phyloP scores from a whole-genome alignment of 2,113 vertebrate species.

The Petromus typicus region DNA sequence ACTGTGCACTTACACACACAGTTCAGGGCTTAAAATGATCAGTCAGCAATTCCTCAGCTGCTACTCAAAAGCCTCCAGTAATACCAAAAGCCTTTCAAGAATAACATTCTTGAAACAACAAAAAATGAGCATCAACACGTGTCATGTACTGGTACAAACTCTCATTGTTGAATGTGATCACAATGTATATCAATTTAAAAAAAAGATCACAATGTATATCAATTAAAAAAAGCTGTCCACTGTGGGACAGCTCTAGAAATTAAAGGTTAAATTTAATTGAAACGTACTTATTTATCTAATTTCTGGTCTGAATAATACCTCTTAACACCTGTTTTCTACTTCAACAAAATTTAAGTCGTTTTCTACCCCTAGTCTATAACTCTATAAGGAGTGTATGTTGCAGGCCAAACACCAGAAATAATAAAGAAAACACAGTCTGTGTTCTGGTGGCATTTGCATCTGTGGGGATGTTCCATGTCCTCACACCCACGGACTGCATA shows the following conservation, averaged over 20 bases:
- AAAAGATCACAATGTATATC: no score
- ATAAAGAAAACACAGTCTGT: background rate
- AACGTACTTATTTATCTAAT: background rate
- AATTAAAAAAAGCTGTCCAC: no score
- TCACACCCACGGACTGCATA: background rate
- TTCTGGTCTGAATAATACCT: background rate
- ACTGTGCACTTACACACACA: background rate
- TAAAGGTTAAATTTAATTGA: background rate
- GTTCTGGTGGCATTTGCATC: background rate
- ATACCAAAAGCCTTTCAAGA: background rate
- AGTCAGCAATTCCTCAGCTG: background rate
- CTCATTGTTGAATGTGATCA: no score
- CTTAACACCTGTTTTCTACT: constrained; percentile 2
- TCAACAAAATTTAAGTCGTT: background rate
- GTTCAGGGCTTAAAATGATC: background rate
- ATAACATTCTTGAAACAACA: background rate
- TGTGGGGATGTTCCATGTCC: background rate
- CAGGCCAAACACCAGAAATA: background rate
- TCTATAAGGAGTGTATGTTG: background rate
- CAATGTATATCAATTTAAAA: no score
- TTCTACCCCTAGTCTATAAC: background rate
- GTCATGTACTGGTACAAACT: no score
- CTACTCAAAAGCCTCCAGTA: background rate
- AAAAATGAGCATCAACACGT: no score
- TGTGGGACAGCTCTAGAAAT: background rate